Base-by-base conservation (phyloP, 2,888 invertebrate species). In the Sepiola atlantica region DNA sequence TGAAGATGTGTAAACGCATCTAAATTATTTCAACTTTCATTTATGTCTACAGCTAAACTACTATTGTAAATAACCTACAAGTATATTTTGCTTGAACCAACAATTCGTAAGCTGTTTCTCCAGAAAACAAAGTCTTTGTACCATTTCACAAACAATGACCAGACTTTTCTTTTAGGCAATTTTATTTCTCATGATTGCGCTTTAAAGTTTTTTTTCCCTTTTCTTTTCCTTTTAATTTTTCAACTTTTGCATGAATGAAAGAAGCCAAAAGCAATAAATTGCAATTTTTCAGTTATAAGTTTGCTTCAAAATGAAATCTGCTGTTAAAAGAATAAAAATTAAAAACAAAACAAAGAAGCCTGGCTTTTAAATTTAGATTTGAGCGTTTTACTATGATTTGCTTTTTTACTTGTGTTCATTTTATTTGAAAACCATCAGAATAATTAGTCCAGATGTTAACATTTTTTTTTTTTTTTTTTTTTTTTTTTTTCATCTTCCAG, bases 241-340 rank as follows among this genome's bases (percentile, higher is more conserved):
- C n/a, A n/a, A 77, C 32, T 77, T 77, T n/a, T 77, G 77, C 77
- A 77, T 77, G 77, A 32, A 77, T 77, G 77, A 77, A 77, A 77
- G 32, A 77, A 77, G 77, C 77, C 77, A 77, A 61, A 61, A 61
- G 28, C 61, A 61, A 21, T 61, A 61, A 77, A n/a, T 77, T 77
- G 77, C 77, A 77, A 77, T 77, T 77, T 77, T 77, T 77, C 77
- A 77, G n/a, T 77, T 77, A 77, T 77, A 77, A 77, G 77, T 77
- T 77, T 77, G 77, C 32, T 18, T 77, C n/a, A 2, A 77, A 77
- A 77, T 77, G 10, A 77, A 77, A 77, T 77, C 77, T 77, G n/a
- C 77, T 77, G n/a, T 77, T 14, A 45, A 45, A 45, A 45, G 45
- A 45, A 45, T 45, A 45, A 45, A 45, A 45, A 45, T 45, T 77